Evolutionary conservation across 2,113 vertebrate species (phyloP), one percentile per base, ranked within the genome.

Genomic region (Chascanopsetta lugubris): DNA sequence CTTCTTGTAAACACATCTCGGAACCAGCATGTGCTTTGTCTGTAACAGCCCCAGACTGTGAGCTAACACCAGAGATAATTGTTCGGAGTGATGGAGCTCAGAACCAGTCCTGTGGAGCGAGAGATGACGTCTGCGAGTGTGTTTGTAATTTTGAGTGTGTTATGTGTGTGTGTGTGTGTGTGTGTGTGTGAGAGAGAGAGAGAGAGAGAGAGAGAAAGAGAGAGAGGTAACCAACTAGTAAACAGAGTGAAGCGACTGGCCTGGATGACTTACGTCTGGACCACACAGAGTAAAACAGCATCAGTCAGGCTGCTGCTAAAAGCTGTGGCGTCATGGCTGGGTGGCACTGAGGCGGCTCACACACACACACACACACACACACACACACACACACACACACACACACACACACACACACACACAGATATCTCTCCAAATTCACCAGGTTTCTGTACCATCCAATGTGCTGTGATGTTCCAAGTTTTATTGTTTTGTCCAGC

Each of bases 1-100:
- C 61, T 50, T 77, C 51, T 68, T 76, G 79, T 85, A 90, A 82
- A 87, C 82, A 86, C 76, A 58, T 62, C 59, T 83, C 46, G 20
- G 47, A 61, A 79, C 72, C 79, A 69, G 71, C 61, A 56, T 60
- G 79, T 72, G 53, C 38, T 74, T 81, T 27, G 55, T 82, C 60
- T 72, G 47, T 54, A 71, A 61, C 72, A 70, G 69, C 54, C 55
- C 73, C 80, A 84, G 73, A 86, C 78, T 72, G 72, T 6, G 86
- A 78, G 84, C 77, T 72, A 83, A 85, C 81, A 84, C 77, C 67
- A 77, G 79, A 85, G 85, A 88, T 90, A 87, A 91, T 89, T 72
- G 82, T 89, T 87, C 86, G 75, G 86, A 82, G 59, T 80, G 80
- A 84, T 69, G 78, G 49, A 75, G 59, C 69, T 87, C 75, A 79